A percentile compares a stretch with the other conserved stretches of the same genome.
Evolutionary conservation across 2,113 vertebrate genomes (phyloP).

Genomic region (Oncorhynchus kisutch): DNA sequence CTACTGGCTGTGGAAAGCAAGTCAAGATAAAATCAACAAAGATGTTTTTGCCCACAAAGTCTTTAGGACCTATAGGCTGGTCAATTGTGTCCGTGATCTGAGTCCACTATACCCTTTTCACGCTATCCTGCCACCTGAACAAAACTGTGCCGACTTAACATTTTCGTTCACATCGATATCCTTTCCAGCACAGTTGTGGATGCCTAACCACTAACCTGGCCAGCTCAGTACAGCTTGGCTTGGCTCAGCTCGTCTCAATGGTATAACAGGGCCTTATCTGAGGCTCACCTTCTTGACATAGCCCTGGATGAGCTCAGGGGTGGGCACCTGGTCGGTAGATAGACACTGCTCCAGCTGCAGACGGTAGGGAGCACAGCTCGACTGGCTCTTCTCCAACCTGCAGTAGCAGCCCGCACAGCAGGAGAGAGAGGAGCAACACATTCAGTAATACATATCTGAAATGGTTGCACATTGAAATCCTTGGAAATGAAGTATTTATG

Average conservation of each 20-base stretch:
- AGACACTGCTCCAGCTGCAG: conserved; percentile 88
- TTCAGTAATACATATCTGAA: too few species aligned
- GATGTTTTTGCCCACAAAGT: not conserved
- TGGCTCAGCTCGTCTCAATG: too few species aligned
- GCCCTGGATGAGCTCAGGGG: conserved; percentile 87
- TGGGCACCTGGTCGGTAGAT: conserved; percentile 79
- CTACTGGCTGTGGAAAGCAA: not conserved
- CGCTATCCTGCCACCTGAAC: too few species aligned
- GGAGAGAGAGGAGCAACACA: conserved; percentile 33
- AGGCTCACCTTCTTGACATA: conserved; percentile 90
- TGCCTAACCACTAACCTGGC: too few species aligned
- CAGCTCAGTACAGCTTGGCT: too few species aligned
- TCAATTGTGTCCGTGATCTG: too few species aligned
- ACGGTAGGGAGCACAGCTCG: conserved; percentile 73
- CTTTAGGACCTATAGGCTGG: conserved; percentile 51
- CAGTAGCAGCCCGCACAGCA: conserved; percentile 24
- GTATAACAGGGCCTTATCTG: not conserved
- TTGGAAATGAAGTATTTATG: too few species aligned
- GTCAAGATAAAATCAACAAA: conserved; percentile 57
- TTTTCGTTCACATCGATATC: too few species aligned
- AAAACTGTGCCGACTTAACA: too few species aligned
- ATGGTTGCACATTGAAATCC: too few species aligned
- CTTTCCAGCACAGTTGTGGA: too few species aligned
- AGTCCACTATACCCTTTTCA: too few species aligned
- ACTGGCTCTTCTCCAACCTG: conserved; percentile 71